phyloP scores from a whole-genome alignment of 2,113 vertebrate species.

The Nothobranchius kuhntae region DNA sequence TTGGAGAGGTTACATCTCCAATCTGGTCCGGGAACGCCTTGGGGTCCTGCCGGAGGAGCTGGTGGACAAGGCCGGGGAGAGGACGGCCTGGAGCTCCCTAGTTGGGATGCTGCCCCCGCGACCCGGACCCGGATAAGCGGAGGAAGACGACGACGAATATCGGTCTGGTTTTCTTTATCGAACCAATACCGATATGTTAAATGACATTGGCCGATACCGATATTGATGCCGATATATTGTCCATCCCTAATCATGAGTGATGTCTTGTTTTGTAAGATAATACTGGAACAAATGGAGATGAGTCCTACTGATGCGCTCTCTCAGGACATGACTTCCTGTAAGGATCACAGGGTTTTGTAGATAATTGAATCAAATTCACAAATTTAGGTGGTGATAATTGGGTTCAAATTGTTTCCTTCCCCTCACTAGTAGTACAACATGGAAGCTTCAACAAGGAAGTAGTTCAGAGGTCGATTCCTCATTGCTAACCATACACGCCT shows the following conservation, averaged over 20 bases:
- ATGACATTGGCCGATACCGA: no score
- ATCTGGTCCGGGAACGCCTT: no score
- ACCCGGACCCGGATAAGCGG: no score
- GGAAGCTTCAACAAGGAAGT: conserved; percentile 14
- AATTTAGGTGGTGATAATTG: neutral
- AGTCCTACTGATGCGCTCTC: neutral
- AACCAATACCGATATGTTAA: no score
- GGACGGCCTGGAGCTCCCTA: no score
- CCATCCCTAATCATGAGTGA: neutral
- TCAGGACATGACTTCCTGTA: conserved; percentile 12
- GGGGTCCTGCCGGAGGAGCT: no score
- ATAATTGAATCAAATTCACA: neutral
- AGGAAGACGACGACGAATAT: no score
- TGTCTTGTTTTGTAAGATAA: neutral
- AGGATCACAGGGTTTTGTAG: conserved; percentile 1
- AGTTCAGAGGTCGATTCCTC: conserved; percentile 36
- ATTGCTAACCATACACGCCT: neutral
- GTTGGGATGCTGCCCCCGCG: no score
- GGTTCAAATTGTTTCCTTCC: neutral
- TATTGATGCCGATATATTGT: no score
- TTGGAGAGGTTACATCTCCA: no score
- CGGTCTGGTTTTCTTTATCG: no score
- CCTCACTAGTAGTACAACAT: neutral
- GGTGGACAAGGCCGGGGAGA: no score
- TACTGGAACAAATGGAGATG: conserved; percentile 6